Conservation (phyloP, 2,797 vertebrate genomes). For the Chaunax sp. region DNA sequence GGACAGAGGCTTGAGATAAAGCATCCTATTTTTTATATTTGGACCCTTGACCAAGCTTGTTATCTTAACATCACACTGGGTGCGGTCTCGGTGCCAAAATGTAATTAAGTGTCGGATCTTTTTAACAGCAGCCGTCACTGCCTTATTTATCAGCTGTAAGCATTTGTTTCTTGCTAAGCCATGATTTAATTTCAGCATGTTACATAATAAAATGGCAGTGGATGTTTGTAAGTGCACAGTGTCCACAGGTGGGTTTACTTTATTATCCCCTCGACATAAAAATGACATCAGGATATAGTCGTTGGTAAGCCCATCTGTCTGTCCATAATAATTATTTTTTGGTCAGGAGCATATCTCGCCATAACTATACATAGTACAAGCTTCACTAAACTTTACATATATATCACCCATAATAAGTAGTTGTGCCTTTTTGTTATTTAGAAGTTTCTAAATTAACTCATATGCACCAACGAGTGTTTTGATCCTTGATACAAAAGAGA, state of each 20-base stretch:
- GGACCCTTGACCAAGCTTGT: conserved; percentile 13
- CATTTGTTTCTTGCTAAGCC: conserved; percentile 17
- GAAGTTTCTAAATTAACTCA: no score
- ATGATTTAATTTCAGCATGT: conserved; percentile 25
- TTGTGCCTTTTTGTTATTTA: no score
- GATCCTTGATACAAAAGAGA: no score
- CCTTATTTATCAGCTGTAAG: conserved; percentile 28
- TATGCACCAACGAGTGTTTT: no score
- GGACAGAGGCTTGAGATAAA: conserved; percentile 28
- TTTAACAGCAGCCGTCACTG: conserved; percentile 29
- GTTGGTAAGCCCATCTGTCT: no score
- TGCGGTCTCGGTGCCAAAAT: conserved; percentile 41
- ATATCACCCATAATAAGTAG: no score
- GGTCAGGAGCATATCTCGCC: no score
- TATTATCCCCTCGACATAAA: neutral
- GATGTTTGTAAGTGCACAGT: neutral
- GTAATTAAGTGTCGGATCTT: conserved; percentile 45
- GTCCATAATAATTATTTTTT: no score
- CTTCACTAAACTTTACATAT: no score
- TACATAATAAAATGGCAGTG: conserved; percentile 7
- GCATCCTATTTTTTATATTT: conserved; percentile 19
- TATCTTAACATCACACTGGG: conserved; percentile 55
- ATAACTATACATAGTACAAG: no score
- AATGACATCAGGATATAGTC: no score
- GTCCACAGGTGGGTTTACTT: neutral